These are phyloP conservation scores for Nomia melanderi DNA, from an alignment of 1,140 invertebrate species.

Conservation along the genomic window DNA sequence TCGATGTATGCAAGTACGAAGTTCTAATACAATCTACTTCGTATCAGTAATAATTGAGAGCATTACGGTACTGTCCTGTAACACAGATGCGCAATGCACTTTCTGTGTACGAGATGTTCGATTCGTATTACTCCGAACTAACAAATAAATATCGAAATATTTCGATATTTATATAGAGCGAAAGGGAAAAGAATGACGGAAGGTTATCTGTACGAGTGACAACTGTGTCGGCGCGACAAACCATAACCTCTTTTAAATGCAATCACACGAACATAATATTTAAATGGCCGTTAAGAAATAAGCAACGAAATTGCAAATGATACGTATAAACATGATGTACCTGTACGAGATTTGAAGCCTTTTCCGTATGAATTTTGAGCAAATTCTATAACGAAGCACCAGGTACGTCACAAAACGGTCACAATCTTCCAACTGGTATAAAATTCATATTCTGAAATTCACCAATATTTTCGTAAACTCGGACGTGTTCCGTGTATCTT, in stretches of 20 bases:
- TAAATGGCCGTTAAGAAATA: neutral
- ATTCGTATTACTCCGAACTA: no score
- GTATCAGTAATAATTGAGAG: neutral
- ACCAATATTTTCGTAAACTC: slow-evolving; percentile 41
- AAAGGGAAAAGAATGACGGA: neutral
- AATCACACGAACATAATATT: neutral
- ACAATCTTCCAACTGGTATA: slow-evolving; percentile 55
- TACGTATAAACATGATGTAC: slow-evolving; percentile 47
- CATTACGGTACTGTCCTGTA: neutral
- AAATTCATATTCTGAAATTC: slow-evolving; percentile 63
- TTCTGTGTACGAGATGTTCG: neutral
- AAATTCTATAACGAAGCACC: slow-evolving; percentile 45
- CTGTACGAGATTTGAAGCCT: slow-evolving; percentile 51
- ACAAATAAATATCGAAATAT: slow-evolving; percentile 27
- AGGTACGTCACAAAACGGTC: slow-evolving; percentile 58
- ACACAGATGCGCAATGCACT: neutral
- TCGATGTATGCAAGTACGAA: neutral
- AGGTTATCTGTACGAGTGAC: neutral
- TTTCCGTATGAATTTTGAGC: slow-evolving; percentile 55
- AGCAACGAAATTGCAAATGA: neutral
- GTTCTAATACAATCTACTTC: neutral
- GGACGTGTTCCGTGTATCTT: slow-evolving; percentile 19
- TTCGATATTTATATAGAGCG: no score
- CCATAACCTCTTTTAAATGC: slow-evolving; percentile 34
- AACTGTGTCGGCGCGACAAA: neutral